Evolutionary conservation across 1,140 invertebrate genomes (phyloP), one percentile per base, ranked within the genome.

Genomic region (Sesamia nonagrioides): DNA sequence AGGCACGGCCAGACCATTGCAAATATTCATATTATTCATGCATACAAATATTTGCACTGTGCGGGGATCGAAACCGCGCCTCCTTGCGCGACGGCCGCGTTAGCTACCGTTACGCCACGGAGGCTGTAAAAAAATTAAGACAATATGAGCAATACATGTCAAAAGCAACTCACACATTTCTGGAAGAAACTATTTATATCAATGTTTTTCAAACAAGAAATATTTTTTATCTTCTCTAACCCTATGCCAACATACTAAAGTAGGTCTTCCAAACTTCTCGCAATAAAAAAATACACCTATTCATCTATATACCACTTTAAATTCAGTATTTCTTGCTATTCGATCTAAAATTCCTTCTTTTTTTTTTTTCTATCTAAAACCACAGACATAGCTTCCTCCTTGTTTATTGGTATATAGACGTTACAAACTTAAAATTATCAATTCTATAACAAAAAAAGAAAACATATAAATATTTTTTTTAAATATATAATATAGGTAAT

Each of bases 341-440:
- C 61, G 0, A 1, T 13, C 37, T 42, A 66, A 66, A 66, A 42
- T 66, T 66, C 61, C 37, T 42, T 66, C 37, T 18, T 66, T 42
- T 50, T 11, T 50, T 11, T 50, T 50, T 6, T 6, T 42, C 61
- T 42, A 66, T 66, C 61, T 66, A 66, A 66, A 7, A 66, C 61
- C 61, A 66, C 61, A 66, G 61, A 66, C 11, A 66, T 17, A 63
- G 61, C 61, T 66, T 66, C 1, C 37, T 9, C 15, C 37, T 42
- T 42, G n/a, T 66, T 27, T 33, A 58, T n/a, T 42, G 61, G 61
- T 66, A 66, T 66, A 66, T 66, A 66, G 61, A 66, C 61, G 37
- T 11, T 35, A 33, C 9, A 66, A 66, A 45, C 37, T 66, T 66
- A 66, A 42, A 66, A 40, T 66, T 18, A 42, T 66, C 61, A 66